Evolutionary conservation across 30 jellyfish, hydroid and myxozoan species (phyloP).

Genomic region (Morbakka virulenta): DNA sequence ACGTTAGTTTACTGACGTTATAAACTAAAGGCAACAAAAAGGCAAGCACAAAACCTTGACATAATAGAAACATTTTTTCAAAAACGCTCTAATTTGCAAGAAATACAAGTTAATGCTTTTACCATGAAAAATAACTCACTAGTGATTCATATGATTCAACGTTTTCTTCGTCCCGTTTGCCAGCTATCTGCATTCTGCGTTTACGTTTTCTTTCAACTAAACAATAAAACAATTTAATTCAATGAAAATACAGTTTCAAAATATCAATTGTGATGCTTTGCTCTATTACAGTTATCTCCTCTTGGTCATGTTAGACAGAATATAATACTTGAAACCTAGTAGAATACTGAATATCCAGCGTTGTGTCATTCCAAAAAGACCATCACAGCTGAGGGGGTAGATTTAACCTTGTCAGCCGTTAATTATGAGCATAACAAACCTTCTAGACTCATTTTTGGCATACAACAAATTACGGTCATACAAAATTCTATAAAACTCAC

Average conservation of each 20-base stretch:
- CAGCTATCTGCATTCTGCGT: conserved; percentile 66
- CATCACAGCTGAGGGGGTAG: no score
- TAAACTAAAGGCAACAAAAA: no score
- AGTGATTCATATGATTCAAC: conserved; percentile 75
- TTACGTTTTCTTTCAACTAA: conserved; percentile 80
- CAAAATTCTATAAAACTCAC: no score
- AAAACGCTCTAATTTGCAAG: neutral
- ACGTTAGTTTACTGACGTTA: no score
- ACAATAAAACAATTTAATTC: neutral
- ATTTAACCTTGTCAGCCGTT: no score
- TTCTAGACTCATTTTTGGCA: no score
- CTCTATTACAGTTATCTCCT: neutral
- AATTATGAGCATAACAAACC: no score
- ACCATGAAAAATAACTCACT: conserved; percentile 45
- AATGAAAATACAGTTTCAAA: neutral
- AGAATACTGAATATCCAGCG: no score
- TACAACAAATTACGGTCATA: no score
- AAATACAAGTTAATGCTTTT: neutral
- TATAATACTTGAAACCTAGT: no score
- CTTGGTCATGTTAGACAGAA: neutral
- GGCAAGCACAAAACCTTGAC: no score
- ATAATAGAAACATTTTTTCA: neutral
- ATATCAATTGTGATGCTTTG: neutral
- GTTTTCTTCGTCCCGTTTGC: conserved; percentile 47
- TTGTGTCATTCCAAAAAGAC: no score